These are phyloP conservation scores for Propithecus coquereli DNA, from an alignment of 2,113 vertebrate genomes.

Conservation along the genomic window DNA sequence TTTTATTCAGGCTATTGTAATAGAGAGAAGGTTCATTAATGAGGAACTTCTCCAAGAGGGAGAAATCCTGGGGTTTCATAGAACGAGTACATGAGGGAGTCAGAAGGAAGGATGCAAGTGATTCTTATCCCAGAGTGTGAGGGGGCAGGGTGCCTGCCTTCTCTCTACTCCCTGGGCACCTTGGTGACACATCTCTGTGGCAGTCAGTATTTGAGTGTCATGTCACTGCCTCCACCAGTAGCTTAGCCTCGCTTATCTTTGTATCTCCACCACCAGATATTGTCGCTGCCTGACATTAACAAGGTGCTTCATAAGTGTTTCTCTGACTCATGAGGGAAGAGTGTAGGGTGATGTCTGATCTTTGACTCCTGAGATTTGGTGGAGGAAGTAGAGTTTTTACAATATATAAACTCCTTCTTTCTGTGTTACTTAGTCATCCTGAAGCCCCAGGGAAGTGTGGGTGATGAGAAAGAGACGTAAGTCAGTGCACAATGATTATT, in stretches of 20 bases:
- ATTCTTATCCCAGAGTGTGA: background rate
- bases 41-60: background rate
- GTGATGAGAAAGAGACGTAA: background rate
- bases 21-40: background rate
- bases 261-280: background rate
- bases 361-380: background rate
- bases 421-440: background rate
- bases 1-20: background rate
- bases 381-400: background rate
- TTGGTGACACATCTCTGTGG: background rate
- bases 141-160: background rate
- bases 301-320: background rate
- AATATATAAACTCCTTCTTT: background rate
- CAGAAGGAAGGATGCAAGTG: background rate
- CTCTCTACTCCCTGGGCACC: background rate
- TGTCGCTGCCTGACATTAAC: background rate
- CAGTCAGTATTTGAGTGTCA: background rate
- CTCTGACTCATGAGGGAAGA: background rate
- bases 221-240: background rate
- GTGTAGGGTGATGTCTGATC: background rate
- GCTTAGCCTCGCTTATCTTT: background rate
- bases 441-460: background rate
- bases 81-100: background rate
- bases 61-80: background rate
- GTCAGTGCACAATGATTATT: background rate